A percentile compares a stretch with the other conserved stretches of the same genome.
Conservation (phyloP, 2,113 vertebrate species). For the Taxidea taxus region DNA sequence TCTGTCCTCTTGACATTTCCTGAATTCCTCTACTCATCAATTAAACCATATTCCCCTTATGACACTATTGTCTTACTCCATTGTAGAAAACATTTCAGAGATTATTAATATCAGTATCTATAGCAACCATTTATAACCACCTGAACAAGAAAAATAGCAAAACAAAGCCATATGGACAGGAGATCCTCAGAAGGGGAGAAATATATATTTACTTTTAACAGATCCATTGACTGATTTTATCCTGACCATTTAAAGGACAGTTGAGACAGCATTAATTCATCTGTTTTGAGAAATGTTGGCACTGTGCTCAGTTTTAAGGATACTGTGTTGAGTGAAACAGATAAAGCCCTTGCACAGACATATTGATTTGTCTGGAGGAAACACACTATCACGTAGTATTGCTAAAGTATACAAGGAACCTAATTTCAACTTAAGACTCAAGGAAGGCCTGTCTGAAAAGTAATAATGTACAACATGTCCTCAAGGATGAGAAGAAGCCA, state of each 20-base stretch:
- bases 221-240: neutral
- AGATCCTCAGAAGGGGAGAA: neutral
- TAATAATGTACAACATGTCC: neutral
- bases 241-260: neutral
- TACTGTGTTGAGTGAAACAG: neutral
- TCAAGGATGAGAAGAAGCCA: neutral
- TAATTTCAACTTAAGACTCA: neutral
- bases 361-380: neutral
- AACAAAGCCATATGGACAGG: neutral
- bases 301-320: neutral
- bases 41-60: neutral
- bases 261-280: neutral
- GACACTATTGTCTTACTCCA: neutral
- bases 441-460: neutral
- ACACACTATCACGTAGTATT: neutral
- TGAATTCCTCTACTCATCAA: neutral
- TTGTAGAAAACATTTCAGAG: neutral
- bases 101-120: neutral
- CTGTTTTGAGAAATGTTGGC: neutral
- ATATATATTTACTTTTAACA: neutral
- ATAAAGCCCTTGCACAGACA: neutral
- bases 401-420: neutral
- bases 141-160: conserved; percentile 19
- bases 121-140: neutral
- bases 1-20: neutral